Evolutionary conservation across 2,113 vertebrate genomes (phyloP).

Genomic region (Nettapus auritus): DNA sequence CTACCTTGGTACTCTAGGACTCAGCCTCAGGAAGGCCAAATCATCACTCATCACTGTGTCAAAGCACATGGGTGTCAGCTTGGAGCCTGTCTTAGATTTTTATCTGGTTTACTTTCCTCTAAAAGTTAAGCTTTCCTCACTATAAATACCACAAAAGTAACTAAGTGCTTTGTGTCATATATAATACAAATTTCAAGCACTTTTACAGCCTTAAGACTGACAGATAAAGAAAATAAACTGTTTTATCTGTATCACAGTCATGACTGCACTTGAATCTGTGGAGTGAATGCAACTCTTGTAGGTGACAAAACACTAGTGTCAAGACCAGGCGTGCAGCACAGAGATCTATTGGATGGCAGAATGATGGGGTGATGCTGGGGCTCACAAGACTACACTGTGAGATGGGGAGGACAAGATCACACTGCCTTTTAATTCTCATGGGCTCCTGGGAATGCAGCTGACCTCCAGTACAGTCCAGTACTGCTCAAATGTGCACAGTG

Average conservation of each 20-base stretch:
- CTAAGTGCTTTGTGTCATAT: not conserved
- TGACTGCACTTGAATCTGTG: not conserved
- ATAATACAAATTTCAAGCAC: not conserved
- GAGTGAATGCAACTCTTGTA: not conserved
- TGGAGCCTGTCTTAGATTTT: not conserved
- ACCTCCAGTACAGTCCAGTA: not conserved
- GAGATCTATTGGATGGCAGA: not conserved
- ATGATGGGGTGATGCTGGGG: not conserved
- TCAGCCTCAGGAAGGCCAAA: not conserved
- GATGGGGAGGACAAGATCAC: not conserved
- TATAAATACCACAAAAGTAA: not conserved
- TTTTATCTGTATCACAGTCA: not conserved
- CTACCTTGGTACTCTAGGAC: not conserved
- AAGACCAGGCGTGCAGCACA: not conserved
- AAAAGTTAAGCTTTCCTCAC: not conserved
- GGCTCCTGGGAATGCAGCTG: not conserved
- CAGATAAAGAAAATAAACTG: not conserved
- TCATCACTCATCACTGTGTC: not conserved
- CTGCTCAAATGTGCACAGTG: not conserved
- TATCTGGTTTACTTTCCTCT: not conserved
- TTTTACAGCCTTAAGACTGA: not conserved
- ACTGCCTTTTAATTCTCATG: not conserved
- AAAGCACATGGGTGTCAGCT: not conserved
- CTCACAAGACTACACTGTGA: not conserved
- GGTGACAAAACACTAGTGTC: not conserved